These are phyloP conservation scores for Colletes latitarsis DNA, from an alignment of 1,140 invertebrate genomes.

Conservation along the genomic window DNA sequence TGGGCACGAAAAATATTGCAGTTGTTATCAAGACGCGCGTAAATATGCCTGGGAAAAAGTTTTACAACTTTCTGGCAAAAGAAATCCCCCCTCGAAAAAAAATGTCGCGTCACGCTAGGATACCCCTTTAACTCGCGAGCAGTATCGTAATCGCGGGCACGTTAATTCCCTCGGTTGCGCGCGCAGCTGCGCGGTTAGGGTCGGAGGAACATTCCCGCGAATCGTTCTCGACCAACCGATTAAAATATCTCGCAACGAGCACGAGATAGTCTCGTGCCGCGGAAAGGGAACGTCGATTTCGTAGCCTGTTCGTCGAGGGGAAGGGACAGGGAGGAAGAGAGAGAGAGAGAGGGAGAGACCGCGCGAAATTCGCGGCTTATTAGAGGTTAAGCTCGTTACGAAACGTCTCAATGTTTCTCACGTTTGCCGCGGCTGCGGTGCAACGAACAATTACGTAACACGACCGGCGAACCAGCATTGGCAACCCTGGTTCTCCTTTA, in stretches of 20 bases:
- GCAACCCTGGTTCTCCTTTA: constrained; percentile 47
- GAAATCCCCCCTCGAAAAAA: too few relatives aligned
- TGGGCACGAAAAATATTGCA: too few relatives aligned
- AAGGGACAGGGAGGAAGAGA: too few relatives aligned
- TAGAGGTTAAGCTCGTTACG: constrained; percentile 38
- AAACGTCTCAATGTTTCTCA: constrained; percentile 42
- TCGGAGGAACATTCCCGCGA: neutral
- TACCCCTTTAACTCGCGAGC: too few relatives aligned
- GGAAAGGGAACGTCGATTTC: constrained; percentile 9
- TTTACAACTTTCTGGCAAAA: too few relatives aligned
- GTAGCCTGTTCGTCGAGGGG: too few relatives aligned
- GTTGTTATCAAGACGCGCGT: too few relatives aligned
- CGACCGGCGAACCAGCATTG: constrained; percentile 17
- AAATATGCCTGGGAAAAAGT: too few relatives aligned
- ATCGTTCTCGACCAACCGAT: neutral
- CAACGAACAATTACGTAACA: constrained; percentile 56
- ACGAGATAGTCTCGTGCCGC: constrained; percentile 13
- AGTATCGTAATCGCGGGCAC: neutral
- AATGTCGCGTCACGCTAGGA: too few relatives aligned
- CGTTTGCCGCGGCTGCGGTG: constrained; percentile 44
- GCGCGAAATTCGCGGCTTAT: constrained; percentile 32
- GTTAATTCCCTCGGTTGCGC: neutral
- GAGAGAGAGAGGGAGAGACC: neutral
- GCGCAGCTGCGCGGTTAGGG: too few relatives aligned
- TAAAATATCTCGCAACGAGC: constrained; percentile 13